Evolutionary conservation across 2,888 invertebrate species (phyloP).

Genomic region (Gari tellinella): DNA sequence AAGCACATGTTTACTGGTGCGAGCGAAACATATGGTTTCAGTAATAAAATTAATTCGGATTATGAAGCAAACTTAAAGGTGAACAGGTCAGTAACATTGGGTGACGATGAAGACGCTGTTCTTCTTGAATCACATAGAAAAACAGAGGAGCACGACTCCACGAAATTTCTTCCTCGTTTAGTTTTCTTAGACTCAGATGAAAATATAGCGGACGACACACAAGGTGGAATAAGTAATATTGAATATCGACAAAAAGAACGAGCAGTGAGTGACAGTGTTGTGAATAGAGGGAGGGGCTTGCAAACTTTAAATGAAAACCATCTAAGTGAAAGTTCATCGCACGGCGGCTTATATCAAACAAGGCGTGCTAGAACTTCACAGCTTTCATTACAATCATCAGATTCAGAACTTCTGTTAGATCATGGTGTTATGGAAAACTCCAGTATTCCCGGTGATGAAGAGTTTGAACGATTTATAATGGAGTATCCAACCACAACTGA

Average conservation of each 20-base stretch:
- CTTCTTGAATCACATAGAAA: no score
- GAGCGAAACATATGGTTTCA: no score
- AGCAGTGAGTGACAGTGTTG: slow-evolving; percentile 20
- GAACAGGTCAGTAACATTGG: no score
- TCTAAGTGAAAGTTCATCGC: not conserved
- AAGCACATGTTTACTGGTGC: no score
- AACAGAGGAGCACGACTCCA: no score
- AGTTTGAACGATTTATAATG: slow-evolving; percentile 13
- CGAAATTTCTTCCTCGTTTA: slow-evolving; percentile 25
- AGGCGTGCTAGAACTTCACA: slow-evolving; percentile 11
- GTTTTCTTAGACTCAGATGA: slow-evolving; percentile 47
- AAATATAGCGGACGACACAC: slow-evolving; percentile 17
- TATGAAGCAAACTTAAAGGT: no score
- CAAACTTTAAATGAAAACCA: not conserved
- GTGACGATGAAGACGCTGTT: no score
- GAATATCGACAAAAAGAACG: slow-evolving; percentile 9
- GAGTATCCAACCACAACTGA: not conserved
- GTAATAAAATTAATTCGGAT: no score
- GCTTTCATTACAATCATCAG: slow-evolving; percentile 35
- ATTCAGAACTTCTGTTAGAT: slow-evolving; percentile 46
- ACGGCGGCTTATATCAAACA: not conserved
- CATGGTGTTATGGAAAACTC: slow-evolving; percentile 18
- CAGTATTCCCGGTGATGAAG: slow-evolving; percentile 2
- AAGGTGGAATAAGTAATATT: not conserved
- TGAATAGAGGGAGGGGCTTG: not conserved